Percentiles rank a stretch among this genome's conserved stretches.
Evolutionary conservation across 2,797 vertebrate genomes (phyloP).

Genomic region (Pseudochirops cupreus): DNA sequence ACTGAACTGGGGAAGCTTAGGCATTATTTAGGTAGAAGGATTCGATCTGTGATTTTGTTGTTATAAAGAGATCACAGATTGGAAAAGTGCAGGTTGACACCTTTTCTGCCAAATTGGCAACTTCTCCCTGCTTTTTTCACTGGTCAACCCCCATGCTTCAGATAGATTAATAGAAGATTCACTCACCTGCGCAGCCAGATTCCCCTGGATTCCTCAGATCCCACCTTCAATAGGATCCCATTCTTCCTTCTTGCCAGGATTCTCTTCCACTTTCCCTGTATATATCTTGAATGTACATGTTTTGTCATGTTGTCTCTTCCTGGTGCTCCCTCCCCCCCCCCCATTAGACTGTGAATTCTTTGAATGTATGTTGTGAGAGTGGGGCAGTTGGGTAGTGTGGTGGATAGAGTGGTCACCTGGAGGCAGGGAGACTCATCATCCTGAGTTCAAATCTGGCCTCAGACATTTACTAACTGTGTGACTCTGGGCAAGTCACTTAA

Average conservation of each 20-base stretch:
- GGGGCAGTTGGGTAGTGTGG: too few species aligned
- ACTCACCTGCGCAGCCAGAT: slow-evolving; percentile 9
- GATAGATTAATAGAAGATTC: not conserved
- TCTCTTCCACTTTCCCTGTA: not conserved
- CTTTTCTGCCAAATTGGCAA: not conserved
- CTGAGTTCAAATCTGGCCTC: too few species aligned
- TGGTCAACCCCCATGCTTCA: not conserved
- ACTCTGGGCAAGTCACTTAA: too few species aligned
- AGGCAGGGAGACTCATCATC: too few species aligned
- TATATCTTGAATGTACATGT: not conserved
- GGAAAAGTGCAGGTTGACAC: not conserved
- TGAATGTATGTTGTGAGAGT: too few species aligned
- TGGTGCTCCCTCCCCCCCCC: not conserved
- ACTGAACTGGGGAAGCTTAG: not conserved
- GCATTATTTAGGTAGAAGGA: not conserved
- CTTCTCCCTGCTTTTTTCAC: not conserved
- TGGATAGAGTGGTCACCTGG: too few species aligned
- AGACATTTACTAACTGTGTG: too few species aligned
- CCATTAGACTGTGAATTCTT: not conserved
- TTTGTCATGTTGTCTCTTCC: not conserved
- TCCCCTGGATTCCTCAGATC: not conserved
- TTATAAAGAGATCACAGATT: not conserved
- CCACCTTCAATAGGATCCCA: not conserved
- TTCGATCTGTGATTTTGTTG: not conserved
- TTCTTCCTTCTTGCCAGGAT: not conserved